Conservation (phyloP, 1,140 invertebrate species). For the Drosophila nasuta region DNA sequence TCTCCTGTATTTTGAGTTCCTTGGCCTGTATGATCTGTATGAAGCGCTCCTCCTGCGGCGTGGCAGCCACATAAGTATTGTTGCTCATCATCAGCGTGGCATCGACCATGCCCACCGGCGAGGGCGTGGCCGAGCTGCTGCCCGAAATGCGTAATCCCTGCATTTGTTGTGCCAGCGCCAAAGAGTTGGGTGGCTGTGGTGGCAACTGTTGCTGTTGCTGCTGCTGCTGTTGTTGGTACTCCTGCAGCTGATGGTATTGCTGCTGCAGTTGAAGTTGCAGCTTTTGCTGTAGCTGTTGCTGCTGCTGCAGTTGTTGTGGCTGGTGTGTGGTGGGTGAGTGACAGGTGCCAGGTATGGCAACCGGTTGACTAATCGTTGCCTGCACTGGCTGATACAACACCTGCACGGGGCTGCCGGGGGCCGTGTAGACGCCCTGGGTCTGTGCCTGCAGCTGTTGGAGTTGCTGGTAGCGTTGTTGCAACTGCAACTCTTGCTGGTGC, state of each 20-base stretch:
- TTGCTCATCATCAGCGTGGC: conserved; percentile 56
- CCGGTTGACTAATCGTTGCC: conserved; percentile 55
- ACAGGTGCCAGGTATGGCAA: conserved; percentile 66
- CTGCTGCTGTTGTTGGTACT: background rate
- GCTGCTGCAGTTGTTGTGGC: conserved; percentile 3
- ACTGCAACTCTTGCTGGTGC: conserved; percentile 79
- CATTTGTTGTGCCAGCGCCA: conserved; percentile 73
- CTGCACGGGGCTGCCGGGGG: conserved; percentile 55
- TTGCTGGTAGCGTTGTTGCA: conserved; percentile 81
- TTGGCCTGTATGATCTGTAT: conserved; percentile 87
- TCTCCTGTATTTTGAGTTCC: conserved; percentile 90
- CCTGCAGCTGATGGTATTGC: conserved; percentile 6
- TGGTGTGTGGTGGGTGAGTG: conserved; percentile 59
- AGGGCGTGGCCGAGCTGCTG: conserved; percentile 55
- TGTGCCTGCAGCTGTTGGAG: conserved; percentile 79
- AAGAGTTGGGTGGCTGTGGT: conserved; percentile 50
- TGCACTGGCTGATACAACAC: conserved; percentile 54
- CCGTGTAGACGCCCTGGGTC: conserved; percentile 73
- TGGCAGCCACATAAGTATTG: conserved; percentile 71
- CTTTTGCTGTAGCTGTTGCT: background rate
- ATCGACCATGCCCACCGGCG: conserved; percentile 59
- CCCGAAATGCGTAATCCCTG: conserved; percentile 73
- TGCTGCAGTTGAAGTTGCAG: background rate
- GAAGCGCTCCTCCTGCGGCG: conserved; percentile 85
- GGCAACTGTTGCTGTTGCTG: conserved; percentile 19